Base-by-base conservation (phyloP, 2,797 vertebrate genomes). In the Pogoniulus pusillus region DNA sequence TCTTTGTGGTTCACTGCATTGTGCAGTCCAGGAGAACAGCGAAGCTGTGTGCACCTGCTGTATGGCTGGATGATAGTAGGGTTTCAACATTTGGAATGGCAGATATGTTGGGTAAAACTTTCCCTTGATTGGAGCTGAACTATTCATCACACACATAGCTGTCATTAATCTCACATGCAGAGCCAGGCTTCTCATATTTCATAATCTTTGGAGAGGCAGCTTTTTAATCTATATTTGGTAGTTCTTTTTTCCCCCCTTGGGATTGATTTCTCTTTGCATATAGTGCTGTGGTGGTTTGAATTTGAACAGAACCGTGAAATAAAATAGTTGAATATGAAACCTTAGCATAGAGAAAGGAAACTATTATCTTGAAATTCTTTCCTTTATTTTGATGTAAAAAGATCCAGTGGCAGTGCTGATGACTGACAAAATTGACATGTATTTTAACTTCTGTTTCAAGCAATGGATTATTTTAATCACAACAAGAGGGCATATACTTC, bases 141-240 rank as follows among this genome's bases (percentile, higher is more conserved):
- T 90, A 74, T 80, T 94, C 96, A 94, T 96, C 80, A 94, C 85
- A 85, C 91, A 91, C 88, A 49, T 94, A 97, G 96, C 97, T 95
- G 94, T 94, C 97, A 97, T 98, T 97, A 96, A 97, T 97, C 97
- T 98, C 97, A 97, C 82, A 96, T 97, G 95, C 97, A 98, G 97
- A 97, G 94, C 96, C 90, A 94, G 89, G 81, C 94, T 96, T 89
- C 95, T 96, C 96, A 94, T 97, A 96, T 97, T 98, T 98, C 96
- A 97, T 96, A 97, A 93, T 96, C 95, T 96, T 93, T 85, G 84
- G 93, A 95, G 95, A 97, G 94, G 90, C 89, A 94, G 94, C 84
- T 93, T 97, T 98, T 98, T 98, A 98, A 98, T 98, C 98, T 97
- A 92, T 91, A 93, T 95, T 97, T 97, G 89, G 95, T 97, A 85